Evolutionary conservation across 35 echinoderm and acorn worm species (phyloP).

Genomic region (Acanthaster planci): DNA sequence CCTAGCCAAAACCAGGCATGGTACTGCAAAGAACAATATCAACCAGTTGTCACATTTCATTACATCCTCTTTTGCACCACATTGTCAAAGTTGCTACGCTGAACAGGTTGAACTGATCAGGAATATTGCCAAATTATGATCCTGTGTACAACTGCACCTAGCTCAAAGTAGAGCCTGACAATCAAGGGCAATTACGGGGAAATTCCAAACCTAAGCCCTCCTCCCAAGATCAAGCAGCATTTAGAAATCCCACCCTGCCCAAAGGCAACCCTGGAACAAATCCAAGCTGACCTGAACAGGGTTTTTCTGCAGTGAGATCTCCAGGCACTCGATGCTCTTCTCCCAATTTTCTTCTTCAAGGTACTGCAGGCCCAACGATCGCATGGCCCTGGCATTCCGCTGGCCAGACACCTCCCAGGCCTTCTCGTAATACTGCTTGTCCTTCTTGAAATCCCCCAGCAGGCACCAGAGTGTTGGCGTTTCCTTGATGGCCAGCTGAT

Average conservation of each 20-base stretch:
- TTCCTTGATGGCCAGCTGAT: constrained; percentile 78
- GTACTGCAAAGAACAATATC: constrained; percentile 67
- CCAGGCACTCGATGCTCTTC: constrained; percentile 88
- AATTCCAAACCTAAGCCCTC: too few species aligned
- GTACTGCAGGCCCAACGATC: constrained; percentile 74
- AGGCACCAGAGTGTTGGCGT: constrained; percentile 82
- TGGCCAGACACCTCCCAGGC: constrained; percentile 90
- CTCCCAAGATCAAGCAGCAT: too few species aligned
- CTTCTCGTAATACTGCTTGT: constrained; percentile 81
- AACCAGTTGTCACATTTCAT: neutral
- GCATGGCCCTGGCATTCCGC: constrained; percentile 73
- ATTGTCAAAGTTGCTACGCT: too few species aligned
- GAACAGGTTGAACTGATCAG: too few species aligned
- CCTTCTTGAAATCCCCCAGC: constrained; percentile 82
- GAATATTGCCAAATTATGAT: too few species aligned
- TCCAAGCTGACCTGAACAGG: constrained; percentile 60
- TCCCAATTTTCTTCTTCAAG: constrained; percentile 76
- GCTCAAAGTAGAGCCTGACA: too few species aligned
- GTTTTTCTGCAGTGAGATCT: constrained; percentile 85
- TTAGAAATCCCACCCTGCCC: too few species aligned
- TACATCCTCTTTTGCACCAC: too few species aligned
- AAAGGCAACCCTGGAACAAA: too few species aligned
- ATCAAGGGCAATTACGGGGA: too few species aligned
- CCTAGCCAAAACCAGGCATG: constrained; percentile 87
- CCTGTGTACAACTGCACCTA: too few species aligned